Conservation (phyloP, 2,113 vertebrate species). For the Malurus melanocephalus region DNA sequence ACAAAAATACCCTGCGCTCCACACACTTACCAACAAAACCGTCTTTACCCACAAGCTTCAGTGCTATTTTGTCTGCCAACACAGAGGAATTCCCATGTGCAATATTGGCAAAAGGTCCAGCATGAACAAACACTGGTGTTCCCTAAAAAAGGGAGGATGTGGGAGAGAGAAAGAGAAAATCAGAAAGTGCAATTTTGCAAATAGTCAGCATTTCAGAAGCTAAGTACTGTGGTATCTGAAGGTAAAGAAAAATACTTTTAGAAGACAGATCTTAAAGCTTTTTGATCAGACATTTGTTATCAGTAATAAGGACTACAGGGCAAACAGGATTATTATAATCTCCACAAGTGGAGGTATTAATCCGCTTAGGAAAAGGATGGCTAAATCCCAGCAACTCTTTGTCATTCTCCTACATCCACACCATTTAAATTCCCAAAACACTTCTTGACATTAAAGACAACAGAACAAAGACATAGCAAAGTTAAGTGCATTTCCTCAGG, state of each 20-base stretch:
- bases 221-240: background rate
- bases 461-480: background rate
- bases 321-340: slow-evolving; percentile 47
- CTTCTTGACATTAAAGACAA: background rate
- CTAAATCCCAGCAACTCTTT: background rate
- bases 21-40: slow-evolving; percentile 89
- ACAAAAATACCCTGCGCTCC: background rate
- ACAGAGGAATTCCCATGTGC: slow-evolving; percentile 98
- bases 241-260: background rate
- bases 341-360: slow-evolving; percentile 25
- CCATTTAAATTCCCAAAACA: background rate
- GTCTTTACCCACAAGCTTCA: slow-evolving; percentile 92
- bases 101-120: slow-evolving; percentile 97
- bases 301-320: background rate
- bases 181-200: background rate
- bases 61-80: slow-evolving; percentile 92
- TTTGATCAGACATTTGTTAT: slow-evolving; percentile 1
- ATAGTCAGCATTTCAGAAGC: background rate
- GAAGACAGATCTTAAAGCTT: background rate
- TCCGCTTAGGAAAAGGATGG: slow-evolving; percentile 1
- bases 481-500: background rate
- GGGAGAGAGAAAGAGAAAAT: background rate
- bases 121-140: slow-evolving; percentile 95
- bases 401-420: background rate
- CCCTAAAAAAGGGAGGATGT: slow-evolving; percentile 70